phyloP scores from a whole-genome alignment of 1,140 invertebrate genomes.

The Macrocentrus cingulum region DNA sequence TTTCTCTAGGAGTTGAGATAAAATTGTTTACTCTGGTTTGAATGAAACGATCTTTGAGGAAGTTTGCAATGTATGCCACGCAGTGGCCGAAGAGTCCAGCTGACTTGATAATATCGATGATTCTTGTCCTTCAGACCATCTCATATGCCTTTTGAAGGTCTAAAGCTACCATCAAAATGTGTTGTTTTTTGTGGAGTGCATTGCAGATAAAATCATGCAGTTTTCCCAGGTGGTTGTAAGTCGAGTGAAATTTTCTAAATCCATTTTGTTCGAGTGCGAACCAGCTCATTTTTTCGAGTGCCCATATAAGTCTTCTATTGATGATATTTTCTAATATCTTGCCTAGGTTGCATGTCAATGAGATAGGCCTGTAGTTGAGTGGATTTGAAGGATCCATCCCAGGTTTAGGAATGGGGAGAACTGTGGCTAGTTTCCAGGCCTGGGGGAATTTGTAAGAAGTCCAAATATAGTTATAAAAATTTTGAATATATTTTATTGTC shows the following conservation, averaged over 20 bases:
- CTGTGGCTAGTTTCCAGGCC: not conserved
- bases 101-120: not conserved
- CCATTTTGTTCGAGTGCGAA: not conserved
- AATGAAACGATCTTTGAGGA: not conserved
- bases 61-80: not conserved
- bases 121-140: not conserved
- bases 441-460: not conserved
- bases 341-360: constrained; percentile 11
- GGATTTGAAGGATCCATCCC: not conserved
- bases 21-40: not conserved
- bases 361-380: constrained; percentile 9
- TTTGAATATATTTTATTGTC: constrained; percentile 2
- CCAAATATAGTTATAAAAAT: constrained; percentile 10
- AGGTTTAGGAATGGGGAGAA: constrained; percentile 6
- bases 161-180: not conserved
- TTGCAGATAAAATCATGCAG: not conserved
- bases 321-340: constrained; percentile 20
- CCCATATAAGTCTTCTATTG: not conserved
- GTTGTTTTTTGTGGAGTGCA: no score
- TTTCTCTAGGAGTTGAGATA: not conserved
- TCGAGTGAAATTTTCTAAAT: constrained; percentile 13
- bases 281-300: not conserved
- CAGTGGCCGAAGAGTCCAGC: not conserved
- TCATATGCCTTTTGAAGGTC: constrained; percentile 16
- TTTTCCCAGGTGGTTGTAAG: not conserved